Percentiles rank a stretch among this genome's conserved stretches.
Conservation (phyloP, 2,113 vertebrate genomes). For the Pitta sordida region DNA sequence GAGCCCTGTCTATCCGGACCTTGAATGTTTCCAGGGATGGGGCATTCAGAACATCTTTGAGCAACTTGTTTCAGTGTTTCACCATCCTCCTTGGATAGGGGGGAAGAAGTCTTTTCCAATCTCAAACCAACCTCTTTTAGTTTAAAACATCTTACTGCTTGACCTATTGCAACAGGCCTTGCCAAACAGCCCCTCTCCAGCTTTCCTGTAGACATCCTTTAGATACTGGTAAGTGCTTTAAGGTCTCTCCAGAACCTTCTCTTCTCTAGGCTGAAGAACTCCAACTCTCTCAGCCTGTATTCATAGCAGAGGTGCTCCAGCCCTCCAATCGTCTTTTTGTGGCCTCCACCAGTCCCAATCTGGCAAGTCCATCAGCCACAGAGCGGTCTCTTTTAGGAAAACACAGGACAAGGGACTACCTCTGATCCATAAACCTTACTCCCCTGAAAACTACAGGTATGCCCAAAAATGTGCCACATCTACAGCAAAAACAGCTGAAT, state of each 20-base stretch:
- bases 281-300: not conserved
- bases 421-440: not conserved
- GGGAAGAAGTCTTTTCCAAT: no score
- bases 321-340: fast-evolving
- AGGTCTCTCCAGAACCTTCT: not conserved
- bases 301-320: not conserved
- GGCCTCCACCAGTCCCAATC: not conserved
- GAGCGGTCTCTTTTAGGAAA: not conserved
- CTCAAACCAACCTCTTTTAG: not conserved
- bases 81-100: not conserved
- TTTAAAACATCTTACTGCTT: not conserved
- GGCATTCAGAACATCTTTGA: not conserved
- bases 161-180: not conserved
- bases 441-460: not conserved
- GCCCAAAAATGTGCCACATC: not conserved
- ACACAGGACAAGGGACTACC: not conserved
- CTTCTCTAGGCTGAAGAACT: not conserved
- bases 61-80: not conserved
- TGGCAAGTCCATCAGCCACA: not conserved
- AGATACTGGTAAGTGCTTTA: not conserved
- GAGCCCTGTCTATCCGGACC: not conserved
- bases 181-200: not conserved
- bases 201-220: not conserved
- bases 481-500: not conserved
- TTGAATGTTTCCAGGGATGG: not conserved